Evolutionary conservation across 2,113 vertebrate genomes (phyloP).

Genomic region (Hypanus sabinus): DNA sequence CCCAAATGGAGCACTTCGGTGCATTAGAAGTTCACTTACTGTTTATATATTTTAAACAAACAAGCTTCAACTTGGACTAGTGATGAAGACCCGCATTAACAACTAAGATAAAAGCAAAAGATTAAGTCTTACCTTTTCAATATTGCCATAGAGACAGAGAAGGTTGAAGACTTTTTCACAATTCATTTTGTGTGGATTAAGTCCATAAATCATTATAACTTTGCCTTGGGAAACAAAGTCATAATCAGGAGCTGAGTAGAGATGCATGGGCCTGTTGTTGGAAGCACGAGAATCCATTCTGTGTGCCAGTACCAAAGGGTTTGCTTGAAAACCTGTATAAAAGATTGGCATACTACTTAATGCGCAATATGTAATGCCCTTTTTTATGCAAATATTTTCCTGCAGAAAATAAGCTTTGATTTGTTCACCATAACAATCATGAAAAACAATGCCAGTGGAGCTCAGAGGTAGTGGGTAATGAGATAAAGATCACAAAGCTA

Average conservation of each 20-base stretch:
- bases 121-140: conserved; percentile 75
- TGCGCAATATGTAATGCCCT: background rate
- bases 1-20: background rate
- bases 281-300: conserved; percentile 20
- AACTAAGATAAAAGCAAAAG: background rate
- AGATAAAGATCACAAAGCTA: background rate
- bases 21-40: background rate
- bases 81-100: background rate
- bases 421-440: background rate
- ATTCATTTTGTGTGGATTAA: conserved; percentile 92
- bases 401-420: background rate
- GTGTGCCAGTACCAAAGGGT: background rate
- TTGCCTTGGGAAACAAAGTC: conserved; percentile 47
- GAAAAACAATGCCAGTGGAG: background rate
- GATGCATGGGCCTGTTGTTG: conserved; percentile 46
- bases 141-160: conserved; percentile 95
- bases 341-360: background rate
- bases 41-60: background rate
- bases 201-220: conserved; percentile 91
- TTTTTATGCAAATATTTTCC: no score
- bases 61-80: background rate
- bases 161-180: conserved; percentile 94
- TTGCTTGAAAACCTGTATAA: conserved; percentile 12
- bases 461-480: background rate
- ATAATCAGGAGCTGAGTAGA: conserved; percentile 52